These are phyloP conservation scores for Amphimedon queenslandica DNA, from an alignment of 37 sponge, comb jelly and placozoan species.

Conservation along the genomic window DNA sequence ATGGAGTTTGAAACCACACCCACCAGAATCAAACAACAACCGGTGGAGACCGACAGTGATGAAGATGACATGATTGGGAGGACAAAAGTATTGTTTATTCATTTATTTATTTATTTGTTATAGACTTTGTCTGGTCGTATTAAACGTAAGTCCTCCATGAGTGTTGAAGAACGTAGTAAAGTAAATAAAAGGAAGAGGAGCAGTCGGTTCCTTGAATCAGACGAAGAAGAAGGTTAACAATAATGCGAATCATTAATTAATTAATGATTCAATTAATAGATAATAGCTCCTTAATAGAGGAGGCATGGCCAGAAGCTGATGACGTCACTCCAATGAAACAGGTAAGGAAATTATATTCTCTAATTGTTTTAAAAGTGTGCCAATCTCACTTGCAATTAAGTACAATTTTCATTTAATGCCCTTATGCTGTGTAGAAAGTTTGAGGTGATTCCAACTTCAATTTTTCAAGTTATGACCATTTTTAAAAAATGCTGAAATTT, in stretches of 20 bases:
- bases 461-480: no score
- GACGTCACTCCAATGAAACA: background rate
- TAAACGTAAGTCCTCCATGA: slow-evolving; percentile 9
- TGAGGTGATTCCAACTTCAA: no score
- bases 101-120: background rate
- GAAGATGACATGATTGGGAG: slow-evolving; percentile 29
- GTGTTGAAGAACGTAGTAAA: slow-evolving; percentile 2
- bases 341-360: background rate
- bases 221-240: no score
- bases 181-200: slow-evolving; percentile 1
- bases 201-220: slow-evolving; percentile 16
- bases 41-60: slow-evolving; percentile 39
- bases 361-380: no score
- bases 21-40: slow-evolving; percentile 23
- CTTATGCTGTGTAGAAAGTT: no score
- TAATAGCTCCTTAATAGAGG: background rate
- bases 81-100: background rate
- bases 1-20: background rate
- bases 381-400: no score
- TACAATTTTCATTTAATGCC: no score
- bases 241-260: background rate
- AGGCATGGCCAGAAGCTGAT: background rate
- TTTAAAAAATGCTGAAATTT: no score
- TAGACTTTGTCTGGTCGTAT: slow-evolving; percentile 9
- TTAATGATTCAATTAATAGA: no score